Evolutionary conservation across 2,797 vertebrate genomes (phyloP).

Genomic region (Poeciliopsis gracilis): DNA sequence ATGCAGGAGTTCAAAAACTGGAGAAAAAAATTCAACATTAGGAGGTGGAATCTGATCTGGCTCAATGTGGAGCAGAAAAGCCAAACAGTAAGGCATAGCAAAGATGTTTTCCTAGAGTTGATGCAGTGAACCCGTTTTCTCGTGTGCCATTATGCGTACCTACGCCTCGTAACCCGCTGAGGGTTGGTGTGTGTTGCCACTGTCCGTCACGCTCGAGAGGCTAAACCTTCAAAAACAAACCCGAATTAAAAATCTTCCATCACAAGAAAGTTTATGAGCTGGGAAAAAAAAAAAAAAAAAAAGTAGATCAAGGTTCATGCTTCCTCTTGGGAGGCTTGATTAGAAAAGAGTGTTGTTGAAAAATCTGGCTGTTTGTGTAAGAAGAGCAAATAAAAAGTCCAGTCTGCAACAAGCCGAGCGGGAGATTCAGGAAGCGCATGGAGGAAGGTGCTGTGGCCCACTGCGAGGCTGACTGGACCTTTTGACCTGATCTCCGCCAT

Average conservation of each 20-base stretch:
- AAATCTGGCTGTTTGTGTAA: neutral
- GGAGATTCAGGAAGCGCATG: neutral
- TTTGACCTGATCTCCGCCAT: neutral
- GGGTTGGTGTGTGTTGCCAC: neutral
- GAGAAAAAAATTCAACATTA: neutral
- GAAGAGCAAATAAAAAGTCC: neutral
- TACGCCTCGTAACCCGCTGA: neutral
- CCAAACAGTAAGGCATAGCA: neutral
- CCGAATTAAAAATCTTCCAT: neutral
- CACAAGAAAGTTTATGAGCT: neutral
- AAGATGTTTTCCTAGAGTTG: neutral
- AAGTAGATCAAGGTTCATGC: neutral
- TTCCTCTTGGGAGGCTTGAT: neutral
- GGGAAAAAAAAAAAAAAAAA: neutral
- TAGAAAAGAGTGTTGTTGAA: neutral
- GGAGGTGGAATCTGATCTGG: neutral
- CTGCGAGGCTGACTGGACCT: no score
- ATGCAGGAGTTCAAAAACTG: neutral
- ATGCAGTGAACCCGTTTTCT: neutral
- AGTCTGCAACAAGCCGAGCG: neutral
- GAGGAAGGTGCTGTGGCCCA: neutral
- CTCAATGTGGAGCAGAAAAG: neutral
- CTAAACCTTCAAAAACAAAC: neutral
- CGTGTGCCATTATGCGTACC: neutral
- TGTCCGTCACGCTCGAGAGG: neutral